Conservation (phyloP, 2,113 vertebrate species). For the Rhinolophus ferrumequinum region DNA sequence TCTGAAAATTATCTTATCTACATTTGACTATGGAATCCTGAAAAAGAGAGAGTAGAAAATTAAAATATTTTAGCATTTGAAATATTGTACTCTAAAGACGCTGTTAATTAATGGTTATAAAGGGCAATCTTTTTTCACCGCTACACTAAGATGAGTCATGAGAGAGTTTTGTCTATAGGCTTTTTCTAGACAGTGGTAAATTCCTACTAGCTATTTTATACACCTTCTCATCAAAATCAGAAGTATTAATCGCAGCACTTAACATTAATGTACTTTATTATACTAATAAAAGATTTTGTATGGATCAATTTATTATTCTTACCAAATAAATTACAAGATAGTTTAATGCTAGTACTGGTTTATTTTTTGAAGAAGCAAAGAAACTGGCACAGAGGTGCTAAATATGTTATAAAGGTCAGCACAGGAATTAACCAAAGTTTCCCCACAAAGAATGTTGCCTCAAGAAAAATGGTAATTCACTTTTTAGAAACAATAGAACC, state of each 20-base stretch:
- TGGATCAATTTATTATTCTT: neutral
- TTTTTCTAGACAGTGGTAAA: neutral
- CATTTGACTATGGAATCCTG: neutral
- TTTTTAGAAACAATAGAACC: neutral
- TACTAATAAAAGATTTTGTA: neutral
- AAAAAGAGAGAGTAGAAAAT: neutral
- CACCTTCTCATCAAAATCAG: neutral
- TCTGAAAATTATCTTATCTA: neutral
- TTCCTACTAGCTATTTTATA: neutral
- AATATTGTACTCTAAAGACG: neutral
- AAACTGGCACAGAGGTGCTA: neutral
- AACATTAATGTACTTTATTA: constrained; percentile 4
- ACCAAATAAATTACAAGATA: constrained; percentile 11
- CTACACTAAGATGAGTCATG: neutral
- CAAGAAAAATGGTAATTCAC: neutral
- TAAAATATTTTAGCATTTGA: neutral
- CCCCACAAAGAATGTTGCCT: neutral
- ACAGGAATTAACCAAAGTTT: neutral
- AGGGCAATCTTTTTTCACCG: neutral
- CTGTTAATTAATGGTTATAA: neutral
- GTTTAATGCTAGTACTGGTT: neutral
- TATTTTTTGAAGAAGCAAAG: neutral
- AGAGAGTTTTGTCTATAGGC: neutral
- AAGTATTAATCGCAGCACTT: constrained; percentile 35
- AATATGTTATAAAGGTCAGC: neutral